Evolutionary conservation across 1,140 invertebrate genomes (phyloP), one percentile per base, ranked within the genome.

Genomic region (Trypoxylus dichotomus): DNA sequence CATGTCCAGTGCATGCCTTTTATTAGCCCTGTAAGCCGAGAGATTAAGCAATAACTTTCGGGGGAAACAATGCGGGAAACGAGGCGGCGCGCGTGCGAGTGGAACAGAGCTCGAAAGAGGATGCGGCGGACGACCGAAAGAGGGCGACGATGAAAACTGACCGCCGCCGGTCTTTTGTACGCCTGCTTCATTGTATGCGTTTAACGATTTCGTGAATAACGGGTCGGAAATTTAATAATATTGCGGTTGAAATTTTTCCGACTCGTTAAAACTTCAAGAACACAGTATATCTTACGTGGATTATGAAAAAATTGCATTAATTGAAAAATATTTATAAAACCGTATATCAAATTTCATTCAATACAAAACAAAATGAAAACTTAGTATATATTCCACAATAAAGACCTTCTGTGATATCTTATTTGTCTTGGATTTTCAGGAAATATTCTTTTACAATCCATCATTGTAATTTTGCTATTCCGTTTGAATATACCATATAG

Each of bases 31-130:
- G 76, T 60, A 60, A 68, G 76, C 68, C 68, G 76, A 72, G 42
- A 77, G 76, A 77, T 77, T 77, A 77, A 77, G 76, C 76, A 77
- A 77, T 68, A 71, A 77, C 76, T 77, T 68, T 24, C 21, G 41
- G 76, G 76, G 76, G 58, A 41, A 27, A 68, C 68, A 71, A 54
- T 25, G 37, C 21, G 68, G 76, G 41, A 43, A 73, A 43, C 21
- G 25, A 72, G 21, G 60, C 21, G 15, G 71, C 19, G 21, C 41
- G n/a, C 25, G 60, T 5, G 19, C 29, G 27, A 54, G 19, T 25
- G 19, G 29, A 42, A 41, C 21, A 76, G 75, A 76, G 24, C 21
- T 1, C 8, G 21, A 68, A 10, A 1, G 0, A 1, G 37, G 24
- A 19, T 43, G 60, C 15, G 27, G 37, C 41, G 19, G 29, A 68